Evolutionary conservation across 2,797 vertebrate genomes (phyloP), one percentile per base, ranked within the genome.

Genomic region (Cheirogaleus major): DNA sequence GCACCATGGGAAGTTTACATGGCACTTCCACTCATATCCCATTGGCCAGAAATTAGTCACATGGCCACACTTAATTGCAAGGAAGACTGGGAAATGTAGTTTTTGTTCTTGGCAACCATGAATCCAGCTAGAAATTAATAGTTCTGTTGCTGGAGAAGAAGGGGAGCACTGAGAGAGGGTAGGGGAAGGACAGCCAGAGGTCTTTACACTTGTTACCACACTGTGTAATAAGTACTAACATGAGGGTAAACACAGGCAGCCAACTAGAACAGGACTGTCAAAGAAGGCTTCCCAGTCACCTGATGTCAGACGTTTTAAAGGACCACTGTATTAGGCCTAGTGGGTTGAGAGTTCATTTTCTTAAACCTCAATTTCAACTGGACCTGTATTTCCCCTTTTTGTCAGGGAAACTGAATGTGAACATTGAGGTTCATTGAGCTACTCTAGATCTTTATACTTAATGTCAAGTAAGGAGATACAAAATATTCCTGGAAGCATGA

Each of bases 51-150:
- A 96, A 55, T 79, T 90, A 78, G 78, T 93, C 93, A 95, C 8
- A 69, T 73, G 67, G 9, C 50, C 38, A 55, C 2, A 45, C 41
- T 82, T 85, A 73, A n/a, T 69, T 85, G 50, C 57, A 91, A 65
- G 4, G 90, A 35, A 81, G 11, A 13, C n/a, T 97, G 84, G 90
- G 88, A 96, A 95, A 93, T 94, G 73, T 23, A 92, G 82, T 95
- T 95, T 94, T 18, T 73, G 25, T 72, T 93, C 38, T 93, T 76
- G 43, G 48, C 72, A n/a, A 50, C 55, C 35, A 5, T 23, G 4
- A 10, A 14, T n/a, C 50, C 8, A 27, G 61, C 48, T 92, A 27
- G 85, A 73, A 83, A 70, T 86, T 2, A 17, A 30, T 11, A 35
- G 13, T 87, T 89, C 23, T 87, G 30, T 82, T 55, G 57, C 63